Evolutionary conservation across 2,888 invertebrate genomes (phyloP), one percentile per base, ranked within the genome.

Genomic region (Drosophila dives): DNA sequence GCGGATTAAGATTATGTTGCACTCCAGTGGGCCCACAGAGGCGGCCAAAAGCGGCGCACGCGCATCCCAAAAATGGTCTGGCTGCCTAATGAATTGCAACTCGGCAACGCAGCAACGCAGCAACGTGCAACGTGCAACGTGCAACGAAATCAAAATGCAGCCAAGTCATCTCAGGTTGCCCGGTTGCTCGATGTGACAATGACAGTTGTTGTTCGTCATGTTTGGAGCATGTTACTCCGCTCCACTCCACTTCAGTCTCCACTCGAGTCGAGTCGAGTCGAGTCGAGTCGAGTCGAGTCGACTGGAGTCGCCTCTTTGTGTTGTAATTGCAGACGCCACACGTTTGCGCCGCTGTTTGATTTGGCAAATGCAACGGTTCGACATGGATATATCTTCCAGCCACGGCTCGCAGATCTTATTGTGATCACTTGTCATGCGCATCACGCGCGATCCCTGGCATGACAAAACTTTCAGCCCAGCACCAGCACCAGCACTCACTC

Each of bases 201-300:
- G 90, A 90, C 90, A 90, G 90, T 90, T 90, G 91, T 90, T 90
- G 90, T 90, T 89, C 88, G 87, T 89, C 88, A 89, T 89, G 88
- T 89, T 90, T 81, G 87, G 77, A 55, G 79, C 89, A 86, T 86
- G 85, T 86, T 59, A 71, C 75, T 53, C 45, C 51, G 38, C 29
- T 62, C 56, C n/a, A 51, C 58, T 40, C 15, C 29, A 45, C 53
- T n/a, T n/a, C n/a, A n/a, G n/a, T n/a, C n/a, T 54, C 26, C 40
- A 12, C 11, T 29, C 51, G 38, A 72, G 64, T 58, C 48, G n/a
- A n/a, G n/a, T n/a, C n/a, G n/a, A n/a, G n/a, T n/a, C n/a, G n/a
- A n/a, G n/a, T 29, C 51, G 38, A 72, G 64, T 58, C 48, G 77
- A 29, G 29, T 29, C 26, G 40, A 11, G 12, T 32, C 53, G 38